phyloP scores from a whole-genome alignment of 2,797 vertebrate species.

The Tachyglossus aculeatus region DNA sequence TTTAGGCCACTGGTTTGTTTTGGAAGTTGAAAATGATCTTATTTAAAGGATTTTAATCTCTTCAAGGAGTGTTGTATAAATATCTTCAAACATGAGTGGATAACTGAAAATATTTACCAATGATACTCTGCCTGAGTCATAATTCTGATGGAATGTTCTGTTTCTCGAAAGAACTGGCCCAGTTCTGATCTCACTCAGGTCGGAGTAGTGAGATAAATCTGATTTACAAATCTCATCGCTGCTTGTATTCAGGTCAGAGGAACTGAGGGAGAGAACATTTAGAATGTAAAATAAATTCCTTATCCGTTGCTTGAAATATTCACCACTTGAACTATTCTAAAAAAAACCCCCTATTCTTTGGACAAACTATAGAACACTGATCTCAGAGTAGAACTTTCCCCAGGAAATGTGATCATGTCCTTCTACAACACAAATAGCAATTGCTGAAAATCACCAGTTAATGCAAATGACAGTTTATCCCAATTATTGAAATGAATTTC shows the following conservation, averaged over 20 bases:
- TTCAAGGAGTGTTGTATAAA: neutral
- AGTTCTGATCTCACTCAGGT: conserved; percentile 62
- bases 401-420: too few species aligned
- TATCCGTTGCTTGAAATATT: neutral
- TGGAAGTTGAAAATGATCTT: neutral
- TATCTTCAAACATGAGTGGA: neutral
- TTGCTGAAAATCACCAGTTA: too few species aligned
- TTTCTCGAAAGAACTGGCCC: neutral
- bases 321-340: neutral
- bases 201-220: conserved; percentile 74
- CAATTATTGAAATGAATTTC: too few species aligned
- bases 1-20: neutral
- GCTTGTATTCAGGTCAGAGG: conserved; percentile 84
- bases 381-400: neutral
- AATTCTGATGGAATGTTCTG: conserved; percentile 67
- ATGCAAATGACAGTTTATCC: too few species aligned
- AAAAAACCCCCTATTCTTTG: too few species aligned
- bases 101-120: conserved; percentile 77
- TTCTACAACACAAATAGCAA: too few species aligned
- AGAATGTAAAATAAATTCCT: neutral
- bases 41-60: neutral
- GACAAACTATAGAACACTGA: neutral
- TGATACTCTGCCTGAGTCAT: conserved; percentile 81
- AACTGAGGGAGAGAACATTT: conserved; percentile 73
- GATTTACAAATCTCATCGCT: conserved; percentile 76